A percentile compares a stretch with the other conserved stretches of the same genome.
phyloP scores from a whole-genome alignment of 2,797 vertebrate species.

The Saxicola maurus region DNA sequence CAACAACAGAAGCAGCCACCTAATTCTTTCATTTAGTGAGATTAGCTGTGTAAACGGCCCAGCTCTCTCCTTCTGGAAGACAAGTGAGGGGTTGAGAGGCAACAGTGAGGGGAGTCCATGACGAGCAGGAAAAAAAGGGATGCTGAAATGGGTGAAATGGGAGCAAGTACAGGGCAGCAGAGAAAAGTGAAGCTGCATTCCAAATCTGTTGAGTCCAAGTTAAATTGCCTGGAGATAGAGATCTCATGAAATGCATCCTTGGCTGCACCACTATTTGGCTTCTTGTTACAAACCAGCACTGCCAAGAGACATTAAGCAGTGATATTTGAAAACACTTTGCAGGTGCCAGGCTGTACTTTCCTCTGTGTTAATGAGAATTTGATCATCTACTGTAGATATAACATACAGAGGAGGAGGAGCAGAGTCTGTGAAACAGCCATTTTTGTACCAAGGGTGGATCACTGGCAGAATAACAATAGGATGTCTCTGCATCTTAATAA shows the following conservation, averaged over 20 bases:
- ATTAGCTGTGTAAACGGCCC: background rate
- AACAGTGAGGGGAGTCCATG: background rate
- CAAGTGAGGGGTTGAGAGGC: background rate
- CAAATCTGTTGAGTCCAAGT: background rate
- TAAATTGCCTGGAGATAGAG: conserved; percentile 44
- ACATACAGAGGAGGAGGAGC: conserved; percentile 3
- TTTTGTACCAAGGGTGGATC: background rate
- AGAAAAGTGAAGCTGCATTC: background rate
- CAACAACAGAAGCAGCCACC: background rate
- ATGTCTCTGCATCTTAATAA: background rate
- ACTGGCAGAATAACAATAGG: conserved; percentile 17
- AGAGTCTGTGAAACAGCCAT: background rate
- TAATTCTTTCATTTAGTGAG: background rate
- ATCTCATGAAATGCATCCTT: conserved; percentile 36
- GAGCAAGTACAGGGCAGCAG: background rate
- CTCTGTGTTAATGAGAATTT: conserved; percentile 56
- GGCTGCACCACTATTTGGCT: conserved; percentile 41
- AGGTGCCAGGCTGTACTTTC: conserved; percentile 54
- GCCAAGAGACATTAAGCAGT: conserved; percentile 61
- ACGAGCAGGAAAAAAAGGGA: background rate
- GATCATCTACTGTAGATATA: conserved; percentile 43
- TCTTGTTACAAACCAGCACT: conserved; percentile 5
- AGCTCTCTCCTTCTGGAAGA: background rate
- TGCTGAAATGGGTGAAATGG: background rate
- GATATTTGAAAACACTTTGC: conserved; percentile 54